Evolutionary conservation across 2,888 invertebrate species (phyloP).

Genomic region (Doris montereyensis): DNA sequence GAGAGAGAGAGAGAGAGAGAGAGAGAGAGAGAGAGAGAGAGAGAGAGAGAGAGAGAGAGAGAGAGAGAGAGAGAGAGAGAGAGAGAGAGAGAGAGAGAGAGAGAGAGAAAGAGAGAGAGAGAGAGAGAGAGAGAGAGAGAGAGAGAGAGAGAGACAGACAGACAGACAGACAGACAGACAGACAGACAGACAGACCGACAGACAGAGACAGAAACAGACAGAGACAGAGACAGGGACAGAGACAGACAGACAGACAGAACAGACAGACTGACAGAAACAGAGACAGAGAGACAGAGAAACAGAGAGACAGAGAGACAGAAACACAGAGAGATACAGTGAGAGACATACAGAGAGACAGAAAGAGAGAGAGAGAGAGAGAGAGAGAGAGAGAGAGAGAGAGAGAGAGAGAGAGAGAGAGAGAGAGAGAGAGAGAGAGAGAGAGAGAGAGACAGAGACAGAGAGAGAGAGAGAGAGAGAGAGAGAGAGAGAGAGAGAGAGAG

Average conservation of each 20-base stretch:
- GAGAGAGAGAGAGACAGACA: neutral
- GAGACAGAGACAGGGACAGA: too few species aligned
- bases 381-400: constrained; percentile 10
- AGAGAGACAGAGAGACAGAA: too few species aligned
- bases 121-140: constrained; percentile 10
- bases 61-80: constrained; percentile 9
- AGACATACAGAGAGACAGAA: neutral
- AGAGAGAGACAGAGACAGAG: neutral
- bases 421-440: constrained; percentile 11
- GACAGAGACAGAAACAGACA: too few species aligned
- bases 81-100: neutral
- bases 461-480: neutral
- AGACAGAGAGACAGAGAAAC: too few species aligned
- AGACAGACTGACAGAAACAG: too few species aligned
- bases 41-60: neutral
- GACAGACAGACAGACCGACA: too few species aligned
- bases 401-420: constrained; percentile 9
- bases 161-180: neutral
- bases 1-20: constrained; percentile 10
- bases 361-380: neutral
- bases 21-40: constrained; percentile 2
- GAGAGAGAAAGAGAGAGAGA: neutral
- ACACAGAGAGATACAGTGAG: too few species aligned
- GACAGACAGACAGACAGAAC: too few species aligned
- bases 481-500: neutral